These are phyloP conservation scores for Oeneis ivallda DNA, from an alignment of 2,888 invertebrate genomes.

Conservation along the genomic window DNA sequence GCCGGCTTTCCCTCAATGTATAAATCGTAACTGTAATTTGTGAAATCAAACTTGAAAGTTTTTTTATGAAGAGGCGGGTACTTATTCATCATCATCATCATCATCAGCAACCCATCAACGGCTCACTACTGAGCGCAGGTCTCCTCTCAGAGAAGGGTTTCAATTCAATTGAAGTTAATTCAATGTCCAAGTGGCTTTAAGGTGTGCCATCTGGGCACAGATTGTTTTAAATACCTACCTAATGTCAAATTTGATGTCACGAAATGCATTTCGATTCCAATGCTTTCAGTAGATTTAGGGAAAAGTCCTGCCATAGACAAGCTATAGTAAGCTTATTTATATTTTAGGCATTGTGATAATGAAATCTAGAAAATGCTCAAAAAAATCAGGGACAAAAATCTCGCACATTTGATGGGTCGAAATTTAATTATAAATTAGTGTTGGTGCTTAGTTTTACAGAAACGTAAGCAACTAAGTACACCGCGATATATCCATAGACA, in stretches of 20 bases:
- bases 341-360: background rate
- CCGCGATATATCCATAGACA: background rate
- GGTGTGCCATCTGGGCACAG: too few relatives aligned
- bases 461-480: constrained; percentile 13
- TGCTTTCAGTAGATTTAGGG: background rate
- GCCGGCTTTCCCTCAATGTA: background rate
- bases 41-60: background rate
- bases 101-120: too few relatives aligned
- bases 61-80: background rate
- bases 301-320: background rate
- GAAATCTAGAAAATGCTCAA: background rate
- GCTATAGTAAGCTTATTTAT: background rate
- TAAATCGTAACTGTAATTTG: background rate
- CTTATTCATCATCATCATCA: too few relatives aligned
- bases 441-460: background rate
- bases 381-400: background rate
- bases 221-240: too few relatives aligned
- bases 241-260: background rate
- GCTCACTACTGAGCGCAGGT: too few relatives aligned
- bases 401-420: background rate
- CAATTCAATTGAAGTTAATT: background rate
- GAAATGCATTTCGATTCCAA: background rate
- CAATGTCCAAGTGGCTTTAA: too few relatives aligned
- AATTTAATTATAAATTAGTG: too few relatives aligned
- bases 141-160: too few relatives aligned